Evolutionary conservation across 2,113 vertebrate genomes (phyloP).

Genomic region (Cygnus buccinator): DNA sequence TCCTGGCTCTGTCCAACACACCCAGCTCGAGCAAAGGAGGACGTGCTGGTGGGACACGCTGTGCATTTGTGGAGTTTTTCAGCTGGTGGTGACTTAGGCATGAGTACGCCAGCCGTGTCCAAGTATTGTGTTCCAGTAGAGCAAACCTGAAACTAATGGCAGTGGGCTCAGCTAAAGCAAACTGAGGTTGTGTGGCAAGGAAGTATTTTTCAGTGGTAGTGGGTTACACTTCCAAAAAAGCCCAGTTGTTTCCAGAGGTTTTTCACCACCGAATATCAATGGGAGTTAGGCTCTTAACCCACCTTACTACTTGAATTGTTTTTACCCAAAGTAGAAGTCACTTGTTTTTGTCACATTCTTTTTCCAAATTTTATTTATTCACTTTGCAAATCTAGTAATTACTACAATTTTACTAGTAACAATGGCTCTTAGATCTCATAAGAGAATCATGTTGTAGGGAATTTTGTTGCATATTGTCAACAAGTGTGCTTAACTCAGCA

Average conservation of each 20-base stretch:
- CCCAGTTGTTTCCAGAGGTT: background rate
- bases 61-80: background rate
- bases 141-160: background rate
- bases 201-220: background rate
- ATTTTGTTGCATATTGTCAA: background rate
- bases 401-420: background rate
- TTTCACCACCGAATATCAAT: fast-evolving
- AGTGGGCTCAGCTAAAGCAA: background rate
- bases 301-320: background rate
- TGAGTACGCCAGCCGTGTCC: background rate
- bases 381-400: background rate
- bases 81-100: background rate
- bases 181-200: too few relatives aligned
- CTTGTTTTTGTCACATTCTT: background rate
- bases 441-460: background rate
- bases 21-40: background rate
- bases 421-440: fast-evolving
- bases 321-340: background rate
- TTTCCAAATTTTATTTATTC: background rate
- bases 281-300: background rate
- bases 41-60: too few relatives aligned
- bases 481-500: background rate
- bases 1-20: background rate
- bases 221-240: background rate
- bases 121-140: fast-evolving